Base-by-base conservation (phyloP, 1,140 invertebrate genomes). In the Brachionus manjavacas region DNA sequence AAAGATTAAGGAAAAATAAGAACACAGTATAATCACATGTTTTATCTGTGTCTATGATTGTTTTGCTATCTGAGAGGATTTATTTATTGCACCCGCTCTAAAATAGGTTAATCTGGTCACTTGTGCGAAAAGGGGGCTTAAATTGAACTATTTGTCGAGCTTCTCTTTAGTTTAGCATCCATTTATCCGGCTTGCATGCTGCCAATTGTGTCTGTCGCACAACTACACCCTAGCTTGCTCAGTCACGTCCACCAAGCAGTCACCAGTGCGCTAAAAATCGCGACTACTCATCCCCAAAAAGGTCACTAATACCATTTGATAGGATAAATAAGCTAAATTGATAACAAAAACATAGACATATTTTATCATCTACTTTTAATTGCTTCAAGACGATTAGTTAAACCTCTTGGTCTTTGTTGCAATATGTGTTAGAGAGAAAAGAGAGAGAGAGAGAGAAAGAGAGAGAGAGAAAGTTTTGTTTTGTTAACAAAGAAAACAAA, bases 311-410 rank as follows among this genome's bases (percentile, higher is more conserved):
- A 23, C n/a, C 0, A 60, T 60, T 60, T 60, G 52, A 60, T 23
- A 20, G 16, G 52, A 4, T 3, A 52, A 52, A 4, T 9, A 20
- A 60, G 16, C 52, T 9, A 60, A 60, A 60, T 20, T 60, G 52
- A 60, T 23, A 68, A 68, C 25, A 68, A 68, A 68, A 68, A 68
- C 28, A 68, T 68, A 68, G 66, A 68, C 66, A 68, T 68, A 68
- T 68, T 68, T 68, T 68, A 31, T 68, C 31, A 68, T 68, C 14
- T 31, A 68, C 2, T 31, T 68, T 16, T 8, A 68, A 68, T 68
- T 39, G 66, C 66, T 68, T 68, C 25, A 68, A 68, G 66, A 68
- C 66, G 66, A 68, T 68, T 68, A 68, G 25, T 68, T 68, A 68
- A 68, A 68, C 66, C 31, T 68, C 25, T 68, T 68, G 25, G 52